These are phyloP conservation scores for Phengaris arion DNA, from an alignment of 2,888 invertebrate genomes.

Conservation along the genomic window DNA sequence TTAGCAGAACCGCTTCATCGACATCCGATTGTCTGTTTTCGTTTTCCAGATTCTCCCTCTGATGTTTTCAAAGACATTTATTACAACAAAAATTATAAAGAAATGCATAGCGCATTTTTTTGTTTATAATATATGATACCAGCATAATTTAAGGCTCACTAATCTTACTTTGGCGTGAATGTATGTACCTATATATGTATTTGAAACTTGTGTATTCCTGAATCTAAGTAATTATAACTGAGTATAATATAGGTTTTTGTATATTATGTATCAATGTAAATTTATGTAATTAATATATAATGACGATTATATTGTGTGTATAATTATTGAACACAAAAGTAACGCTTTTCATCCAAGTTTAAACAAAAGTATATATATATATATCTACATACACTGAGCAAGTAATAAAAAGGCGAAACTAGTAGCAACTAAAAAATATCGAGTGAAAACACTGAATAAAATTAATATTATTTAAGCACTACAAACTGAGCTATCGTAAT, in stretches of 20 bases:
- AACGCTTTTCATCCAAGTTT: background rate
- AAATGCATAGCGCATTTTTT: conserved; percentile 29
- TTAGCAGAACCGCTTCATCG: conserved; percentile 88
- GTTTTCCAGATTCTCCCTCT: conserved; percentile 66
- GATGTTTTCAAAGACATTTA: conserved; percentile 64
- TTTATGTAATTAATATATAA: too few species aligned
- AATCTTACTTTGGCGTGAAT: conserved; percentile 77
- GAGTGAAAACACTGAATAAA: background rate
- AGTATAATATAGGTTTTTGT: background rate
- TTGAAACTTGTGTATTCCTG: background rate
- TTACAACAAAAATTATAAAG: conserved; percentile 70
- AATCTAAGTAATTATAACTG: background rate
- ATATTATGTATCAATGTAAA: too few species aligned
- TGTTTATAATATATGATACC: conserved; percentile 31
- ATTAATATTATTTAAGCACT: too few species aligned
- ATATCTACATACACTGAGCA: background rate
- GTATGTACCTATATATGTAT: conserved; percentile 19
- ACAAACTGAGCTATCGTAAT: background rate
- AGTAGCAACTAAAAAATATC: background rate
- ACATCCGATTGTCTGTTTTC: conserved; percentile 78
- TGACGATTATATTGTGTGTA: too few species aligned
- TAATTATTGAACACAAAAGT: background rate
- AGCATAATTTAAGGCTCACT: conserved; percentile 57
- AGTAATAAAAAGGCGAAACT: background rate
- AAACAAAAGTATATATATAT: background rate